phyloP scores from a whole-genome alignment of 2,113 vertebrate genomes.

The Shinisaurus crocodilurus region DNA sequence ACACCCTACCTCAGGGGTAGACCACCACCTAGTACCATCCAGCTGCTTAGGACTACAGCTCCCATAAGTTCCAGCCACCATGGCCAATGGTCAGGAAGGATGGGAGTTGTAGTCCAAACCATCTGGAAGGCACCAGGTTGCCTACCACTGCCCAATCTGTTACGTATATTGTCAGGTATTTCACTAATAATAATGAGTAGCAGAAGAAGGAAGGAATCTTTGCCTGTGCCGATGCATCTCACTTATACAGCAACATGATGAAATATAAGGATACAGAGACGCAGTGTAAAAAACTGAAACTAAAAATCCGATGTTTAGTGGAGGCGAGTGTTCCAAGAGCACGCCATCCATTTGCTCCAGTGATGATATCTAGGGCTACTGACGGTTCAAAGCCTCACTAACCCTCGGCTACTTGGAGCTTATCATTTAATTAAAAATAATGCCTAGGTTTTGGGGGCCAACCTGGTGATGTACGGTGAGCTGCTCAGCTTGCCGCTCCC shows the following conservation, averaged over 20 bases:
- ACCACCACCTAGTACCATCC: too few relatives aligned
- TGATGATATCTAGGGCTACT: conserved; percentile 15
- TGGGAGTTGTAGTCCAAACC: too few relatives aligned
- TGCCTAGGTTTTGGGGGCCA: background rate
- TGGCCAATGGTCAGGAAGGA: too few relatives aligned
- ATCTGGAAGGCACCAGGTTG: too few relatives aligned
- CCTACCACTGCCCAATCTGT: too few relatives aligned
- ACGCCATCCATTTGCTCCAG: background rate
- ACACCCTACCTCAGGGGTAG: too few relatives aligned
- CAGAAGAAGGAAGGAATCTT: rapidly evolving
- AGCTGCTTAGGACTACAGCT: too few relatives aligned
- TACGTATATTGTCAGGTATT: background rate
- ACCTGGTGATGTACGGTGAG: background rate
- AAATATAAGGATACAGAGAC: background rate
- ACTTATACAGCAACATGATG: background rate
- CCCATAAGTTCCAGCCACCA: too few relatives aligned
- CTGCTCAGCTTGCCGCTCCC: background rate
- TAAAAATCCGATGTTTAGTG: background rate
- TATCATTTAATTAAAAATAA: conserved; percentile 61
- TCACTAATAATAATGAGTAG: background rate
- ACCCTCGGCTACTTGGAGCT: conserved; percentile 34
- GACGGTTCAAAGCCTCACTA: conserved; percentile 36
- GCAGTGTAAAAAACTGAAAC: background rate
- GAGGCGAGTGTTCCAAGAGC: conserved; percentile 24
- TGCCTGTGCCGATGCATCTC: rapidly evolving